phyloP scores from a whole-genome alignment of 2,797 vertebrate genomes.

The Otus scops region DNA sequence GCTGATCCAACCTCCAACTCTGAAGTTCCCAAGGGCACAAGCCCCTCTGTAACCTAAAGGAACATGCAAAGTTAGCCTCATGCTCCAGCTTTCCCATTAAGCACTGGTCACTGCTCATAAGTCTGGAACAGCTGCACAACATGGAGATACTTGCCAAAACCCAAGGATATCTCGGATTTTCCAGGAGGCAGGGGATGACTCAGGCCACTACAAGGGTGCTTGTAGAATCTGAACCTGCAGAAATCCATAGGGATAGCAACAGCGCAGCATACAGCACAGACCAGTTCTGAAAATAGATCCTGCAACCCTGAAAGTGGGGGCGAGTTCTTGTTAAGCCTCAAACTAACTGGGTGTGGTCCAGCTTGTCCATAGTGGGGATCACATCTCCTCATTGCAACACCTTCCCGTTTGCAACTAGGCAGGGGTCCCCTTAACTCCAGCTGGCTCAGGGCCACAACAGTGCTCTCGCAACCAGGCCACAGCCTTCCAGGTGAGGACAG shows the following conservation, averaged over 20 bases:
- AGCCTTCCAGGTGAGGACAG: background rate
- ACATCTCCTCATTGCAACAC: background rate
- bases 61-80: background rate
- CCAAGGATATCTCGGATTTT: background rate
- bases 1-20: background rate
- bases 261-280: background rate
- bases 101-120: background rate
- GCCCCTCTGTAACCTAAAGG: background rate
- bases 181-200: background rate
- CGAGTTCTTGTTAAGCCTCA: background rate
- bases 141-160: background rate
- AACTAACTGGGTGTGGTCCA: background rate
- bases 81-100: background rate
- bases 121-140: background rate
- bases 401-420: background rate
- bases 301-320: accelerated
- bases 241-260: background rate
- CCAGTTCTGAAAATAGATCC: background rate
- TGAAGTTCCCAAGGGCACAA: background rate
- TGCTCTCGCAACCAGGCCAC: background rate
- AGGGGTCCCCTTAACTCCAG: background rate
- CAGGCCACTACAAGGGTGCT: background rate
- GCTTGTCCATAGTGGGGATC: background rate
- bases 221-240: background rate
- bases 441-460: background rate